Conservation (phyloP, 1,140 invertebrate genomes). For the Eumeta japonica region DNA sequence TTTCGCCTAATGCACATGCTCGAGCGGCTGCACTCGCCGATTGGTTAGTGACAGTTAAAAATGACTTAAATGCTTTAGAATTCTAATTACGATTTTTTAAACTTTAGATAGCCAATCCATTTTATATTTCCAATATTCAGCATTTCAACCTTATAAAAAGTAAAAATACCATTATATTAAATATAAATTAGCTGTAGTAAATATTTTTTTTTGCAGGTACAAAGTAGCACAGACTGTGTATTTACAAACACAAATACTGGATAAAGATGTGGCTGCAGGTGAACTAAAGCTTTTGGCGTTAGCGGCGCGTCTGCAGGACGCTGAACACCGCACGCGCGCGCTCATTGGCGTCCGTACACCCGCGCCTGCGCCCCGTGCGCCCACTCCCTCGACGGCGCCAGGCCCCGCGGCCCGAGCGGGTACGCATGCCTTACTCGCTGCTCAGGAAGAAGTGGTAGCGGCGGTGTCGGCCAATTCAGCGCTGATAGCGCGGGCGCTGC, state of each 20-base stretch:
- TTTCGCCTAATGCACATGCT: conserved; percentile 65
- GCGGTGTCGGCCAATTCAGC: conserved; percentile 22
- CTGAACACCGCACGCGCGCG: conserved; percentile 20
- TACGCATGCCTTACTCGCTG: conserved; percentile 27
- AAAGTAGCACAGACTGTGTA: conserved; percentile 80
- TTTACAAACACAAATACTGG: conserved; percentile 72
- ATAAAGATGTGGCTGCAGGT: conserved; percentile 64
- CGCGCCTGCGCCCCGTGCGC: conserved; percentile 5
- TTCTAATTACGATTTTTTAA: background rate
- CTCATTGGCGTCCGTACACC: conserved; percentile 7
- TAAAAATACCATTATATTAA: background rate
- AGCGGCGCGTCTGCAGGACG: conserved; percentile 43
- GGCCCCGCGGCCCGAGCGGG: conserved; percentile 21
- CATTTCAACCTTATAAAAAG: background rate
- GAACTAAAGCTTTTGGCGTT: conserved; percentile 44
- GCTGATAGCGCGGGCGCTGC: conserved; percentile 24
- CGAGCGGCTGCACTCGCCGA: conserved; percentile 73
- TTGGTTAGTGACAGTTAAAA: conserved; percentile 59
- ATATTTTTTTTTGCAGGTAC: conserved; percentile 55
- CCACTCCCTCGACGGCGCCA: conserved; percentile 8
- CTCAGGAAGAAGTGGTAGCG: conserved; percentile 26
- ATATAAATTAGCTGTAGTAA: conserved; percentile 58
- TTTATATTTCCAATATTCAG: background rate
- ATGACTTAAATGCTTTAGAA: background rate
- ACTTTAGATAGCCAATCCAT: background rate